phyloP scores from a whole-genome alignment of 2,797 vertebrate genomes.

The Notoglanidium macrostoma region DNA sequence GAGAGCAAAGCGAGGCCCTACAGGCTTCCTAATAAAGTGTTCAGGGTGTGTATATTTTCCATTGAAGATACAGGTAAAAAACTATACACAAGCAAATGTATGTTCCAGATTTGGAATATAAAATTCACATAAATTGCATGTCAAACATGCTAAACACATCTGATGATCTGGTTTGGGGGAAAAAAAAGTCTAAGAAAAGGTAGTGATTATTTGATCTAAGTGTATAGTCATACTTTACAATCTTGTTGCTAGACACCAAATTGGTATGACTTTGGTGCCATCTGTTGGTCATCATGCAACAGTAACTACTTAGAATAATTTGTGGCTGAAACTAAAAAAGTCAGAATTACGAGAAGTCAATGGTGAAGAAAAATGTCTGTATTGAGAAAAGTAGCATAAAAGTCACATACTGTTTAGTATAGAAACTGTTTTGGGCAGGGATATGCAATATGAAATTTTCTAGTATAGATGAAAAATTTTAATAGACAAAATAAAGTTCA shows the following conservation, averaged over 20 bases:
- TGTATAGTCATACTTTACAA: not conserved
- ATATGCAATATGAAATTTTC: not conserved
- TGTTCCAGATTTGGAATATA: not conserved
- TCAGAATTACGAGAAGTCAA: too few species aligned
- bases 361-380: too few species aligned
- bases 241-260: not conserved
- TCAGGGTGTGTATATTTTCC: not conserved
- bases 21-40: not conserved
- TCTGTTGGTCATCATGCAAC: constrained; percentile 16
- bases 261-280: constrained; percentile 7
- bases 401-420: too few species aligned
- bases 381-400: too few species aligned
- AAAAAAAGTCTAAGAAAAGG: not conserved
- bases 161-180: not conserved
- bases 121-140: not conserved
- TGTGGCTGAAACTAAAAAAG: not conserved
- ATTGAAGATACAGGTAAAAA: not conserved
- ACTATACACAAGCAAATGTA: not conserved
- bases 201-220: not conserved
- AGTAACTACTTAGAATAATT: not conserved
- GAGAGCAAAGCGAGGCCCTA: not conserved
- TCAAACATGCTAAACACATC: not conserved
- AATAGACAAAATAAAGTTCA: not conserved
- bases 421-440: too few species aligned
- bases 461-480: not conserved